Evolutionary conservation across 2,113 vertebrate species (phyloP), one percentile per base, ranked within the genome.

Genomic region (Reinhardtius hippoglossoides): DNA sequence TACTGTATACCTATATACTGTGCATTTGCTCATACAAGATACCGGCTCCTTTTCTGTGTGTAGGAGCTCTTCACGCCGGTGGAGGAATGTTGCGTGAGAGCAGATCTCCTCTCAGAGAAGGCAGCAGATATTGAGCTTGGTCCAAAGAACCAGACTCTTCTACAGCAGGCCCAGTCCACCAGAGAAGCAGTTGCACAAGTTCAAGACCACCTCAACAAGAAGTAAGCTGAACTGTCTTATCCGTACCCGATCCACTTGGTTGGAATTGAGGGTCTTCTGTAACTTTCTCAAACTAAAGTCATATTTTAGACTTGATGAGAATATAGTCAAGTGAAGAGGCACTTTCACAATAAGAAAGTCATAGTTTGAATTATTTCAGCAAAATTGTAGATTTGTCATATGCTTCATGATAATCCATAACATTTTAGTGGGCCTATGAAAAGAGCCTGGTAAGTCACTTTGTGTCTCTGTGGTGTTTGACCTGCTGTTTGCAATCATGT

Each of bases 81-180:
- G 16, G 95, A 95, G 87, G 93, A 89, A 67, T 94, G 94, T 83
- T 93, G 92, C 23, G 62, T 92, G 4, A 94, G 93, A 85, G 95
- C 94, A 68, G 95, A 97, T 79, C 93, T 93, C 55, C 87, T 99
- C 67, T 90, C 96, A 78, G 96, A 96, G 90, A 96, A 95, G 85
- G 95, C 97, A 61, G 92, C 91, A 27, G 95, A 96, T 42, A 95
- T 98, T 84, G 93, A 95, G 12, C 93, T 98, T 18, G 95, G 97
- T 58, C 91, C 94, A 44, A 95, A 95, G 88, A 97, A 93, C 75
- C 95, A 94, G 74, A 94, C 92, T 46, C 95, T 99, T 71, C 93
- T 95, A 0, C 93, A 96, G 81, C 96, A 97, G 91, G 95, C 96
- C 27, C 93, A 88, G 85, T 93, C 94, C 42, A 92, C 96, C 88